Evolutionary conservation across 2,888 invertebrate genomes (phyloP), one percentile per base, ranked within the genome.

Genomic region (Eilema depressum): DNA sequence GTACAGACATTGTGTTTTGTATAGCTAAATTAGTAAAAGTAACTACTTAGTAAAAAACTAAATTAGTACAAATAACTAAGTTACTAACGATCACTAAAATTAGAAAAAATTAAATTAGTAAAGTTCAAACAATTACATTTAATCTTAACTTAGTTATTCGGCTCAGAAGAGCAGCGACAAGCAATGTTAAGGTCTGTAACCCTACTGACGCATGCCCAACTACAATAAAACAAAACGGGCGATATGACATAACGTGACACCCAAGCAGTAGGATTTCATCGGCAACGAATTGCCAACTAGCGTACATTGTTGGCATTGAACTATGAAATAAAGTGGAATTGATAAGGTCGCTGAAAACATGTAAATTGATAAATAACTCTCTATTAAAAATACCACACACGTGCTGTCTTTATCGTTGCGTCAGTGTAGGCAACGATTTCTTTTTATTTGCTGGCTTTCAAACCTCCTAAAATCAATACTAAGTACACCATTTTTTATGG

Each of bases 11-110:
- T 53, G n/a, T 53, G 53, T 53, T 53, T 53, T n/a, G 47, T 47
- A 53, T 53, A 53, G n/a, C n/a, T 53, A 53, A 53, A 53, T 53
- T 53, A n/a, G 53, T 53, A 53, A 53, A 53, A 53, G 17, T 47
- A 47, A 20, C 47, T 47, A 47, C 3, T 47, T 47, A 47, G 47
- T 47, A 47, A 47, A 47, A 20, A 53, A n/a, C 53, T 53, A 53
- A 53, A 53, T 53, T 30, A 53, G 53, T 53, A 53, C 53, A 53
- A 53, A 53, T 53, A 53, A 53, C 53, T 53, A 53, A 53, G 53
- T 53, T 53, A 53, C 10, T 53, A 53, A n/a, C 53, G 8, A 53
- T 53, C 53, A 53, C 53, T 53, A n/a, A 53, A 10, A n/a, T 53
- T 30, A 65, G 30, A 33, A 56, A 41, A 56, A 53, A 65, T 12